Base-by-base conservation (phyloP, 2,113 vertebrate genomes). In the Gymnorhina tibicen region DNA sequence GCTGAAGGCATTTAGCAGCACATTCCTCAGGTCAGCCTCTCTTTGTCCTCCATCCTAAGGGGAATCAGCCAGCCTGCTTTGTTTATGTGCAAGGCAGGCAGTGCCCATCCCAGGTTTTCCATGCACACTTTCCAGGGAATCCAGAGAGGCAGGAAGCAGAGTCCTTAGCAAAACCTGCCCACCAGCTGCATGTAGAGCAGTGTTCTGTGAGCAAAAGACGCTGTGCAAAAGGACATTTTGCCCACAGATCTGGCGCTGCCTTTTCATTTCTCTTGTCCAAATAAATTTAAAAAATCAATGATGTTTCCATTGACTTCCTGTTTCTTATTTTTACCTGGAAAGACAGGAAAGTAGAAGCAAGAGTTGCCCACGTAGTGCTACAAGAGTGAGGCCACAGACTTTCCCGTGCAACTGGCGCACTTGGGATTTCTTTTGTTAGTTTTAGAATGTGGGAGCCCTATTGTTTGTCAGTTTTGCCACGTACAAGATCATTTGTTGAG, bases 381-480 rank as follows among this genome's bases (percentile, higher is more conserved):
- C 32, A 49, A 17, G 37, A 56, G 24, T 26, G 42, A 84, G 64
- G 35, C 50, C 50, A 23, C 5, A 3, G 47, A 62, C 39, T 78
- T 68, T 42, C 47, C 60, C 0, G 0, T 41, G 70, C 27, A 41
- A 15, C 47, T 79, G 53, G 72, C 13, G 3, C 16, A 16, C 58
- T 93, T 78, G 22, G 13, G 83, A 74, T 41, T 66, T 76, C 49
- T 80, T 76, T 50, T 46, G 52, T 78, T 81, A 33, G 56, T 59
- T 87, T 50, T 41, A 55, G 16, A 80, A 39, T 59, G 62, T 83
- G 37, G 23, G 59, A 94, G 62, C 55, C 70, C 41, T 53, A 35
- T 68, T 95, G 41, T 91, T 92, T 90, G 63, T 86, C 75, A 59
- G 82, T 82, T 90, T 94, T 63, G 55, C 67, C 79, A 94, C 63